Base-by-base conservation (phyloP, 2,888 invertebrate genomes). In the Sphaerophoria taeniata region DNA sequence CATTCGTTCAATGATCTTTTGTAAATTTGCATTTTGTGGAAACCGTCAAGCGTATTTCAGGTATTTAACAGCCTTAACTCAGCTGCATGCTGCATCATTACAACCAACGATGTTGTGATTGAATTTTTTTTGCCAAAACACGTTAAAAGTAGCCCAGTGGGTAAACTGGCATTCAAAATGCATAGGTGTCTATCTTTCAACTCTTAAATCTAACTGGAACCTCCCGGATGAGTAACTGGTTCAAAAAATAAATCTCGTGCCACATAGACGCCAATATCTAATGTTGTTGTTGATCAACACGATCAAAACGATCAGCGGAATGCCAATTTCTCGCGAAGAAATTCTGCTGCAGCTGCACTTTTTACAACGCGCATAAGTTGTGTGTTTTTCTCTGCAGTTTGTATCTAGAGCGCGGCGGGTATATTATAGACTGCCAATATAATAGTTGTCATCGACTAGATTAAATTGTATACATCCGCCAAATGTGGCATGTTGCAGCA, bases 281-380 rank as follows among this genome's bases (percentile, higher is more conserved):
- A 7, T 39, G 6, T 61, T 69, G 69, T 63, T 69, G 69, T 63
- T 73, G 83, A 83, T 79, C 83, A 69, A 65, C 84, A 60, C 79
- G 71, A 84, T 76, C 74, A 65, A 39, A 39, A 39, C 58, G 71
- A 53, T 16, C 79, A 49, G 65, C 49, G 80, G 84, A 84, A 84
- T 84, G 84, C 56, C 84, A 80, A 80, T 84, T 80, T 75, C 74
- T 83, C 74, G 83, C 65, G 65, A 84, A 84, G 83, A 84, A 75
- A 79, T 84, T 75, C 67, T 84, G 80, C 80, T 79, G 84, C 84
- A 79, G 84, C 61, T 31, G 33, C 55, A 65, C 36, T 71, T 45
- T 9, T 31, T 31, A 39, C 36, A 36, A 49, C 16, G 16, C 24
- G 47, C 11, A 12, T 43, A 12, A 11, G 43, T 43, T 39, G 43